phyloP scores from a whole-genome alignment of 1,140 invertebrate genomes.

The Ceratina calcarata region DNA sequence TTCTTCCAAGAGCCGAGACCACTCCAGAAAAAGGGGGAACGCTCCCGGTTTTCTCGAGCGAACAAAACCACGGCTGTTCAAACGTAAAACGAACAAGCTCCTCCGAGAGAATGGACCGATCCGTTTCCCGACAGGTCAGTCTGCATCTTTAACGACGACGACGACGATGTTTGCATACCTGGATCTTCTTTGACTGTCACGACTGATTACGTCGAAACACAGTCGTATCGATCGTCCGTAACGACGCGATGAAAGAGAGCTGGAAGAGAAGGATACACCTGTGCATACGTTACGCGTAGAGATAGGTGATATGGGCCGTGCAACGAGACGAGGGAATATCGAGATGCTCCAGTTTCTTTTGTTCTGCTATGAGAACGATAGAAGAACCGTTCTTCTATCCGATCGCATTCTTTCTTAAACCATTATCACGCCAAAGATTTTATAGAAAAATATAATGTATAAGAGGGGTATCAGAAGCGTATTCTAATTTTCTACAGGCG shows the following conservation, averaged over 20 bases:
- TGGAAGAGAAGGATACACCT: not conserved
- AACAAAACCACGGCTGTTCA: not conserved
- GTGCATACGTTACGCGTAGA: not conserved
- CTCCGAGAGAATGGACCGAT: conserved; percentile 2
- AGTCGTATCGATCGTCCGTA: conserved; percentile 23
- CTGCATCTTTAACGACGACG: too few species aligned
- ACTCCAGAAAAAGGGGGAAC: not conserved
- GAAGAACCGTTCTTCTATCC: conserved; percentile 4
- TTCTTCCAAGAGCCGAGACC: conserved; percentile 4
- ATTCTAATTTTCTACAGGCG: too few species aligned
- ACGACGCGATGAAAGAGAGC: not conserved
- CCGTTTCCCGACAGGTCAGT: too few species aligned
- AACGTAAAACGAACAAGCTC: not conserved
- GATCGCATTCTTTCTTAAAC: not conserved
- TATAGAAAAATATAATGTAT: too few species aligned
- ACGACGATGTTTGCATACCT: too few species aligned
- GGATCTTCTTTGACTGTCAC: conserved; percentile 7
- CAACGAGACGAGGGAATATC: conserved; percentile 27
- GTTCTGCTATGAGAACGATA: not conserved
- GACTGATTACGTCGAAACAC: conserved; percentile 33
- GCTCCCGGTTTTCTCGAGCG: conserved; percentile 4
- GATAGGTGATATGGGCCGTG: not conserved
- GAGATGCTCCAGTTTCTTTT: conserved; percentile 38
- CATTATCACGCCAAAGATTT: too few species aligned
- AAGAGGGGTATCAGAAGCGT: too few species aligned